A percentile compares a stretch with the other conserved stretches of the same genome.
Evolutionary conservation across 2,113 vertebrate species (phyloP).

Genomic region (Callipepla californica): DNA sequence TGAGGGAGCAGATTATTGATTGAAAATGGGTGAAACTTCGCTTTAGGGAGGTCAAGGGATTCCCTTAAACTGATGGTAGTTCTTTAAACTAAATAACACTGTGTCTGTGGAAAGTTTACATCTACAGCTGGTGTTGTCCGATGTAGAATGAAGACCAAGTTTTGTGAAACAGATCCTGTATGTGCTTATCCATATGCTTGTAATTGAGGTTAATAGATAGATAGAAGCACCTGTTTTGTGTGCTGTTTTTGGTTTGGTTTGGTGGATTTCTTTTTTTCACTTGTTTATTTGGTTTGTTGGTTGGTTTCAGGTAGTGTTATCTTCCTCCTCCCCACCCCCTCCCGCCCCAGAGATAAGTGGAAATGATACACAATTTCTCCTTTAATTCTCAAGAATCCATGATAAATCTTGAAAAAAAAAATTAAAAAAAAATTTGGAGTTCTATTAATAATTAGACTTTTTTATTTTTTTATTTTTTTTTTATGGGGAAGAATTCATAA

Average conservation of each 20-base stretch:
- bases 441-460: not conserved
- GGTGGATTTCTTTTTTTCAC: too few relatives aligned
- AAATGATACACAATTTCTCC: not conserved
- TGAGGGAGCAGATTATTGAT: not conserved
- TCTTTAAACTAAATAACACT: not conserved
- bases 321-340: not conserved
- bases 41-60: not conserved
- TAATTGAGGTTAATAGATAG: not conserved
- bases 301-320: not conserved
- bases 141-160: not conserved
- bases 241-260: not conserved
- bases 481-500: not conserved
- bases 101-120: not conserved
- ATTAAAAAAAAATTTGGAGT: not conserved
- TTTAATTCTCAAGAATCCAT: not conserved
- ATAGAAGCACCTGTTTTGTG: accelerated
- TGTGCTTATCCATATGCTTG: not conserved
- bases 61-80: not conserved
- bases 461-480: not conserved
- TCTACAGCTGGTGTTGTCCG: not conserved
- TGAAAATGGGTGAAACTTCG: not conserved
- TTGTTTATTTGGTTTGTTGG: not conserved
- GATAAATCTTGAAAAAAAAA: not conserved
- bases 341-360: not conserved
- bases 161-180: not conserved